Evolutionary conservation across 1,140 invertebrate genomes (phyloP).

Genomic region (Orchesella cincta): DNA sequence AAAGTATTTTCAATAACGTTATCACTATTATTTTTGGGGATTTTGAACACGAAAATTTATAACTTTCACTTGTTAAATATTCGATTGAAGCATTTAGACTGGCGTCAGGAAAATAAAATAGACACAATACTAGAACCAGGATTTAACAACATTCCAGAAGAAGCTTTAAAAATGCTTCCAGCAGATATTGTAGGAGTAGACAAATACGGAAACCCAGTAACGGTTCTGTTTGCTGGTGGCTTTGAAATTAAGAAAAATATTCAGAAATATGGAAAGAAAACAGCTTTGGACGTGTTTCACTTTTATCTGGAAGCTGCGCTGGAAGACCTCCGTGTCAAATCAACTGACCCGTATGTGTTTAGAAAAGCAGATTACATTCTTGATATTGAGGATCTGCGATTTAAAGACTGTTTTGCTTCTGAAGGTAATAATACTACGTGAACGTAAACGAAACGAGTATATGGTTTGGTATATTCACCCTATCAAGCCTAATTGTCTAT

Average conservation of each 20-base stretch:
- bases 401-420: not conserved
- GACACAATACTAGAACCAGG: not conserved
- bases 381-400: not conserved
- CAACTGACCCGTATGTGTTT: not conserved
- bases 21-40: no score
- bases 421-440: not conserved
- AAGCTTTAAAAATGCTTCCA: not conserved
- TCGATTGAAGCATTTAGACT: slow-evolving; percentile 4
- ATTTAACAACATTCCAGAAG: not conserved
- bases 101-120: slow-evolving; percentile 4
- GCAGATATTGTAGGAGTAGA: not conserved
- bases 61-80: no score
- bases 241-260: not conserved
- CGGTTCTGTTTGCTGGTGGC: not conserved
- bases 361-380: not conserved
- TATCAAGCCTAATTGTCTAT: no score
- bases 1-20: no score
- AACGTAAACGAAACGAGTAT: no score
- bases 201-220: not conserved
- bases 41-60: no score
- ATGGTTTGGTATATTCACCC: no score
- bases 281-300: not conserved
- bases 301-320: not conserved
- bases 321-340: not conserved
- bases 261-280: not conserved